Base-by-base conservation (phyloP, 1,140 invertebrate genomes). In the Plodia interpunctella region DNA sequence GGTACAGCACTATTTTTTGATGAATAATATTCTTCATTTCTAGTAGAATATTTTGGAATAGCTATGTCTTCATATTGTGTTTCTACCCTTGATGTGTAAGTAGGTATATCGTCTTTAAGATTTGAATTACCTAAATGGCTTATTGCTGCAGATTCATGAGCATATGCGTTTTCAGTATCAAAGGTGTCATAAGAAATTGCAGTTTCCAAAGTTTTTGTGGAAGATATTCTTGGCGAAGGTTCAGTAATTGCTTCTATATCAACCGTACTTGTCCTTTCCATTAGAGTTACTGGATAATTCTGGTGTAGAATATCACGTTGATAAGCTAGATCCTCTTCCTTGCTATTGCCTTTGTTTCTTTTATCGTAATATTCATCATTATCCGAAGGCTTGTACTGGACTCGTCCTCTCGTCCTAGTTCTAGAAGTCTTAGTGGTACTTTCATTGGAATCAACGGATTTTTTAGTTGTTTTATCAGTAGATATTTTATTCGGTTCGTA, bases 261-360 rank as follows among this genome's bases (percentile, higher is more conserved):
- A 52, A 76, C 70, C 49, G 88, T 90, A 58, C 85, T 90, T 49
- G 74, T 74, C 60, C 86, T 70, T 72, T 90, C 90, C 76, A 84
- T 86, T 28, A 90, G 52, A 1, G 90, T 90, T 0, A 90, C 90
- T 6, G 92, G 92, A 65, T 92, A 92, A 63, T 92, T 92, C 70
- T 92, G 92, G 67, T 92, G 92, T 10, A 92, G 74, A 10, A 92
- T 90, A 74, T 92, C 92, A 60, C 92, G 81, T 76, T 92, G 91
- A 68, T 92, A 92, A 3, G 92, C 92, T 62, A 92, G 69, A 64
- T 90, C 88, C 55, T 80, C 62, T 68, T 87, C 78, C 53, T 51
- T 77, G 15, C 63, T 76, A 49, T 75, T 83, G 77, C 63, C 79
- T 67, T 73, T 90, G 62, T 79, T 79, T 67, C 62, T 75, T 70